phyloP scores from a whole-genome alignment of 2,113 vertebrate species.

The Sinosuthora webbiana region DNA sequence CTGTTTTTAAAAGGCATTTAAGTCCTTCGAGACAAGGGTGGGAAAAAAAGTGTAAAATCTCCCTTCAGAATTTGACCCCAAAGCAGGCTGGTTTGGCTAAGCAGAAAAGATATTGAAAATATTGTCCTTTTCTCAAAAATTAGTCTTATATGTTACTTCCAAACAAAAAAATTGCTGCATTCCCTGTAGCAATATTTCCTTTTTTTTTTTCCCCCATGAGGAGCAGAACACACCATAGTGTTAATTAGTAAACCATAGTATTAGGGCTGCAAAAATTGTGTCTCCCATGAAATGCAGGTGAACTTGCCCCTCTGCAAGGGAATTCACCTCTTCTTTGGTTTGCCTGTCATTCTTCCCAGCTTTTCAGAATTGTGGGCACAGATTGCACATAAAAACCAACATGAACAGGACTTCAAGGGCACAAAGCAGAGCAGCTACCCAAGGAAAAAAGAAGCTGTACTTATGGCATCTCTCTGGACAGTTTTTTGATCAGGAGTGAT shows the following conservation, averaged over 20 bases:
- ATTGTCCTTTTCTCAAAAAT: background rate
- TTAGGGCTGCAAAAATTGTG: background rate
- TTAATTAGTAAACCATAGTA: background rate
- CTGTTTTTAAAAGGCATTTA: background rate
- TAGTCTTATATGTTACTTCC: background rate
- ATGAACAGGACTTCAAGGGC: background rate
- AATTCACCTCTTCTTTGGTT: constrained; percentile 1
- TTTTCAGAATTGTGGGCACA: background rate
- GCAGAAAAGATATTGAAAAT: background rate
- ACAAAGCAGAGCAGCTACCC: background rate
- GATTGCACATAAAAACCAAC: background rate
- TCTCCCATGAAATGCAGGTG: background rate
- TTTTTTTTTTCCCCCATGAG: background rate
- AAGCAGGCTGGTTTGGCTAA: background rate
- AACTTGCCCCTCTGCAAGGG: background rate
- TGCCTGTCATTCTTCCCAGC: background rate
- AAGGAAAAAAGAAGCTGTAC: background rate
- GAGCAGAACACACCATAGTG: background rate
- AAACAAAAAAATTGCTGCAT: background rate
- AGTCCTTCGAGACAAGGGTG: background rate
- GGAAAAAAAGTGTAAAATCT: background rate
- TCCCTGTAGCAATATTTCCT: background rate
- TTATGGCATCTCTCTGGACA: background rate
- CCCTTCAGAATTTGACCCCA: background rate
- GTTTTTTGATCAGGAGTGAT: background rate